Evolutionary conservation across 2,888 invertebrate genomes (phyloP), one percentile per base, ranked within the genome.

Genomic region (Platerodrilus igneus): DNA sequence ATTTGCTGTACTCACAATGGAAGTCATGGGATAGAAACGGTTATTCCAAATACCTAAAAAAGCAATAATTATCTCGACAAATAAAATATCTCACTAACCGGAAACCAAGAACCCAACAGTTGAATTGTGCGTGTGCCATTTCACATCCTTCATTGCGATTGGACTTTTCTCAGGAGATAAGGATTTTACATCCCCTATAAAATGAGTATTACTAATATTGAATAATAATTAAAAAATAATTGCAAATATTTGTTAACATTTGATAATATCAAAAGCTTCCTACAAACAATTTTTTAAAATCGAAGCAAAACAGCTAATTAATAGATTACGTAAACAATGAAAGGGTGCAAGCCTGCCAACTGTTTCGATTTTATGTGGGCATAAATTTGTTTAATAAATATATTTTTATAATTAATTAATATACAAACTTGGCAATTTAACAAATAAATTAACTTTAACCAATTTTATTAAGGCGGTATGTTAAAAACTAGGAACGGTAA

Each of bases 121-220:
- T 27, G 86, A 86, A 56, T 89, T 91, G 56, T 86, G 86, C 1
- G 88, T 85, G 48, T 85, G 78, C 91, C 91, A 92, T 67, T 89
- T 89, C 2, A 87, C 83, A 60, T 91, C 91, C 63, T 91, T 88
- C 86, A 90, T 89, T 2, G 87, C 86, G 45, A 88, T 77, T 2
- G 89, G 87, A 63, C 89, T 88, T 62, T 89, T 89, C 60, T 91
- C 89, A 5, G 87, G 85, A 2, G 88, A 84, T 32, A 91, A 67
- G 0, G 88, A 81, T 66, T 88, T 87, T n/a, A 90, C 83, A 60
- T 90, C 90, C 91, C 92, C 87, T 87, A 60, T 26, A 73, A 72
- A 47, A 37, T 9, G 2, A 25, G 16, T 5, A 3, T 5, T 11
- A n/a, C 14, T 3, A 25, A 14, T 14, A 15, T 14, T 8, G 9